phyloP scores from a whole-genome alignment of 2,113 vertebrate genomes.

The Ciconia boyciana region DNA sequence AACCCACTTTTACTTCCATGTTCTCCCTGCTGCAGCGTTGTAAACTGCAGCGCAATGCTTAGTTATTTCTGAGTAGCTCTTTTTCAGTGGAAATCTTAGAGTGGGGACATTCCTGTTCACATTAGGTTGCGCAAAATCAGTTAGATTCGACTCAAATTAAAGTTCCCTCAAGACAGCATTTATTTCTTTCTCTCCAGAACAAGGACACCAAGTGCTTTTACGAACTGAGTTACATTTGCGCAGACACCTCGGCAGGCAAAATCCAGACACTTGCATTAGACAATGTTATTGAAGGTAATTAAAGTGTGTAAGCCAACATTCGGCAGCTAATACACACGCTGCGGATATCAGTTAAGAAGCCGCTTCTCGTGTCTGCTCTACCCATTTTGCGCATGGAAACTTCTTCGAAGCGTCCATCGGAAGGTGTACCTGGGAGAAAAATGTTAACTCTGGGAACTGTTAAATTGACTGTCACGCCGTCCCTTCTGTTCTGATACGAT shows the following conservation, averaged over 20 bases:
- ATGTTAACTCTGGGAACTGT: neutral
- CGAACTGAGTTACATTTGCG: neutral
- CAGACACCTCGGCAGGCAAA: neutral
- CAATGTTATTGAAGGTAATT: neutral
- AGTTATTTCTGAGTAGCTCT: neutral
- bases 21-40: neutral
- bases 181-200: neutral
- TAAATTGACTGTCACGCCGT: neutral
- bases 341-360: neutral
- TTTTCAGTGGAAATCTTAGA: neutral
- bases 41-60: rapidly evolving
- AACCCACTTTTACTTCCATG: neutral
- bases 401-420: neutral
- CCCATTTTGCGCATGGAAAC: neutral
- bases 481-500: neutral
- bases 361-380: neutral
- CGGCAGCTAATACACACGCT: rapidly evolving
- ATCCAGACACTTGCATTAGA: neutral
- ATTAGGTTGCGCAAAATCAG: neutral
- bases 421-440: neutral
- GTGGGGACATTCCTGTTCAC: neutral
- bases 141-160: neutral
- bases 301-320: neutral
- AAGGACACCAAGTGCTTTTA: neutral
- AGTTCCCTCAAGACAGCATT: neutral